These are phyloP conservation scores for Platichthys flesus DNA, from an alignment of 2,113 vertebrate species.

Conservation along the genomic window DNA sequence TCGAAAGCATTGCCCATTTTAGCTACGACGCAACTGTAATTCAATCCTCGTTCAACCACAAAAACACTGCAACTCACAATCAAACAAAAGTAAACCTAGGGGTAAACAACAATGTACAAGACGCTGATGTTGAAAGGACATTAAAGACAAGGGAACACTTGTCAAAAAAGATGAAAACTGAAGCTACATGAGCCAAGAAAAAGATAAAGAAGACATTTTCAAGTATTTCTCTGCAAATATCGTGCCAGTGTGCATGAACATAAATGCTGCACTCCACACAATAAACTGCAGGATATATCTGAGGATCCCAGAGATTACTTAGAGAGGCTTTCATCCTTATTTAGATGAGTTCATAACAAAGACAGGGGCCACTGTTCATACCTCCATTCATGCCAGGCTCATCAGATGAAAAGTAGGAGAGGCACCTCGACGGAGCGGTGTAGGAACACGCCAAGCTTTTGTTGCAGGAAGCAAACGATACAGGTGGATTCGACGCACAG, in stretches of 20 bases:
- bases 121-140: too few species aligned
- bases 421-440: slow-evolving; percentile 29
- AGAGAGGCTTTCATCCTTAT: slow-evolving; percentile 11
- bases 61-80: not conserved
- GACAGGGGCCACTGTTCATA: slow-evolving; percentile 7
- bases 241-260: slow-evolving; percentile 8
- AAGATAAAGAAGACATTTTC: not conserved
- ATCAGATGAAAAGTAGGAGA: slow-evolving; percentile 48
- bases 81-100: not conserved
- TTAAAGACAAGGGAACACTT: not conserved
- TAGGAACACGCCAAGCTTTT: slow-evolving; percentile 46
- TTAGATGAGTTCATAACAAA: slow-evolving; percentile 28
- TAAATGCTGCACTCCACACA: slow-evolving; percentile 12
- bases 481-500: slow-evolving; percentile 38
- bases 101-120: too few species aligned
- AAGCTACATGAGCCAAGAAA: not conserved
- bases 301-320: not conserved
- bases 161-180: not conserved
- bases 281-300: slow-evolving; percentile 27
- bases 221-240: slow-evolving; percentile 11
- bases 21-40: not conserved
- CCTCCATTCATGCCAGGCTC: slow-evolving; percentile 18
- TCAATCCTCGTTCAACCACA: not conserved
- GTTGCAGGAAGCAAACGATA: slow-evolving; percentile 45
- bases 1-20: not conserved